Conservation (phyloP, 2,797 vertebrate genomes). For the Anableps anableps region DNA sequence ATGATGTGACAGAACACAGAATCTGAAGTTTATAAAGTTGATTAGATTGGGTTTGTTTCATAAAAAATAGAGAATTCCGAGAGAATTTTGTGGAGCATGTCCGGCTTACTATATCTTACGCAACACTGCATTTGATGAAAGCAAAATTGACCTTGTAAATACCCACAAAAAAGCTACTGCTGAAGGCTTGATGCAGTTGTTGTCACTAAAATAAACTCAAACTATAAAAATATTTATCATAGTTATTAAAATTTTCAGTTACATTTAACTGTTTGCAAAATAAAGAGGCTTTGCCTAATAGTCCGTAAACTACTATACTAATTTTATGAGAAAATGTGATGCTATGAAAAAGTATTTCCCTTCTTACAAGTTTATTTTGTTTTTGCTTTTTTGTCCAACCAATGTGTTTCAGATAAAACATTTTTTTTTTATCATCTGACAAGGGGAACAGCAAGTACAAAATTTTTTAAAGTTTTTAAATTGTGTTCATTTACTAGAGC, state of each 20-base stretch:
- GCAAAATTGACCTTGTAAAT: not conserved
- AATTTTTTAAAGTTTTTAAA: not conserved
- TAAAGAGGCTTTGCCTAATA: not conserved
- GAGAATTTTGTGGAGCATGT: not conserved
- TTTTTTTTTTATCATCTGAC: too few species aligned
- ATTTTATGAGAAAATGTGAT: not conserved
- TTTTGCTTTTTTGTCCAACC: not conserved
- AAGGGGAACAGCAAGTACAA: not conserved
- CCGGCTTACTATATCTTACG: not conserved
- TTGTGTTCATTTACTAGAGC: not conserved
- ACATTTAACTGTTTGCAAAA: not conserved
- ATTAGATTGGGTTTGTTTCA: not conserved
- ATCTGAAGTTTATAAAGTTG: not conserved
- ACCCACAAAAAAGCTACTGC: not conserved
- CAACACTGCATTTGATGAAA: not conserved
- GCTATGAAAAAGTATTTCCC: not conserved
- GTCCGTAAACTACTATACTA: not conserved
- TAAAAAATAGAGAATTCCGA: not conserved
- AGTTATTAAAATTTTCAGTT: not conserved
- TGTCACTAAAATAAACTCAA: not conserved
- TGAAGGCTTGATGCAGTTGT: not conserved
- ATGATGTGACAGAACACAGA: not conserved
- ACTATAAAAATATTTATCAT: not conserved
- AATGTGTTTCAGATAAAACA: too few species aligned
- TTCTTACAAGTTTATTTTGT: not conserved